Evolutionary conservation across 2,797 vertebrate genomes (phyloP).

Genomic region (Kryptopterus vitreolus): DNA sequence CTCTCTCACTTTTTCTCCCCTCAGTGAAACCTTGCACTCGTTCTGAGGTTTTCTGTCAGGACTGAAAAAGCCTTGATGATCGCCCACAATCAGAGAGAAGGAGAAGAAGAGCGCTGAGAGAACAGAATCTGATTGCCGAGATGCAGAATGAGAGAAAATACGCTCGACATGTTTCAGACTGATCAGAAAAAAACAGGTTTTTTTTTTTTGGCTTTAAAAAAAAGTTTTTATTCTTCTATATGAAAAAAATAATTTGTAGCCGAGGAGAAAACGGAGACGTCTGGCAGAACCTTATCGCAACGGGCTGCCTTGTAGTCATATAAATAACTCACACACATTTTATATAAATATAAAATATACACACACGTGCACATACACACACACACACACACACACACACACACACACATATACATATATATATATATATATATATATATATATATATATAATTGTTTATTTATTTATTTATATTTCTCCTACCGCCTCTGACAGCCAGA

Average conservation of each 20-base stretch:
- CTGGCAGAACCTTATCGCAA: neutral
- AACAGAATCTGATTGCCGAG: constrained; percentile 19
- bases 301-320: neutral
- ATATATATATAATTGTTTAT: too few relatives aligned
- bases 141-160: neutral
- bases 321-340: neutral
- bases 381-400: too few relatives aligned
- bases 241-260: neutral
- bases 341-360: too few relatives aligned
- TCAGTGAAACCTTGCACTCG: neutral
- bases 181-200: neutral
- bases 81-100: constrained; percentile 6
- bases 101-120: neutral
- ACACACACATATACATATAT: too few relatives aligned
- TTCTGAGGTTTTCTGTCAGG: neutral
- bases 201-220: neutral
- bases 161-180: neutral
- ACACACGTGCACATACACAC: too few relatives aligned
- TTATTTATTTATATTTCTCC: too few relatives aligned
- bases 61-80: neutral
- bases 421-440: too few relatives aligned
- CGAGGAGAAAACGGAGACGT: too few relatives aligned
- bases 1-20: neutral
- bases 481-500: neutral
- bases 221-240: neutral